phyloP scores from a whole-genome alignment of 2,888 invertebrate genomes.

The Ashinkailepas kermadecensis region DNA sequence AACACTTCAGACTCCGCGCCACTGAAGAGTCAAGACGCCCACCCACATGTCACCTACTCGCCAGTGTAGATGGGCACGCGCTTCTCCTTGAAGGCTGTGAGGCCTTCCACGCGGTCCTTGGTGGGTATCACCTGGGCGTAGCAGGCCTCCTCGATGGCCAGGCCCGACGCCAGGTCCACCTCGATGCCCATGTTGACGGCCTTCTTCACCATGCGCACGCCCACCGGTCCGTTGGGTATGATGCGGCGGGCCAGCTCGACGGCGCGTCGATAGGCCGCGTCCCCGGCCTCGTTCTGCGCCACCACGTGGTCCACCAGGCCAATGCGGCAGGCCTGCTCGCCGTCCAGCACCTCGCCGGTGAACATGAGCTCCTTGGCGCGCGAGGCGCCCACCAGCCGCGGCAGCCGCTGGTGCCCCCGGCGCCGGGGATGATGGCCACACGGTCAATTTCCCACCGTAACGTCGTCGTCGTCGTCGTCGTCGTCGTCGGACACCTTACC shows the following conservation, averaged over 20 bases:
- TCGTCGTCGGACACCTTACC: too few relatives aligned
- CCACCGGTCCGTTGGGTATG: conserved; percentile 81
- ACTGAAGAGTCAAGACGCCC: too few relatives aligned
- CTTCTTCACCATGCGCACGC: conserved; percentile 78
- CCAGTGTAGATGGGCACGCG: conserved; percentile 82
- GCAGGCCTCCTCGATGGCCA: conserved; percentile 83
- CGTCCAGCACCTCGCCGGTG: conserved; percentile 72
- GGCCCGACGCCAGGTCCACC: conserved; percentile 62
- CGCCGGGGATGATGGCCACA: conserved; percentile 92
- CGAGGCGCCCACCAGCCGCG: conserved; percentile 72
- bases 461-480: too few relatives aligned
- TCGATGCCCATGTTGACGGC: conserved; percentile 81
- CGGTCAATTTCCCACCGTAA: too few relatives aligned
- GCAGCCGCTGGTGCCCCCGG: conserved; percentile 93
- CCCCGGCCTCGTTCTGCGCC: conserved; percentile 63
- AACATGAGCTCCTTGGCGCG: conserved; percentile 91
- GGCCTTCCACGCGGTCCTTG: conserved; percentile 85
- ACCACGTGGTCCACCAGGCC: conserved; percentile 82
- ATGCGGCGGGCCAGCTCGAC: conserved; percentile 81
- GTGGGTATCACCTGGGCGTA: conserved; percentile 87
- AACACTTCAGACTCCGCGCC: too few relatives aligned
- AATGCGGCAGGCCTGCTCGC: conserved; percentile 64
- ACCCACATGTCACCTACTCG: conserved; percentile 46
- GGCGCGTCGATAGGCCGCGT: conserved; percentile 77
- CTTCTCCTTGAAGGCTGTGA: conserved; percentile 89